Evolutionary conservation across 2,113 vertebrate genomes (phyloP).

Genomic region (Pangasianodon hypophthalmus): DNA sequence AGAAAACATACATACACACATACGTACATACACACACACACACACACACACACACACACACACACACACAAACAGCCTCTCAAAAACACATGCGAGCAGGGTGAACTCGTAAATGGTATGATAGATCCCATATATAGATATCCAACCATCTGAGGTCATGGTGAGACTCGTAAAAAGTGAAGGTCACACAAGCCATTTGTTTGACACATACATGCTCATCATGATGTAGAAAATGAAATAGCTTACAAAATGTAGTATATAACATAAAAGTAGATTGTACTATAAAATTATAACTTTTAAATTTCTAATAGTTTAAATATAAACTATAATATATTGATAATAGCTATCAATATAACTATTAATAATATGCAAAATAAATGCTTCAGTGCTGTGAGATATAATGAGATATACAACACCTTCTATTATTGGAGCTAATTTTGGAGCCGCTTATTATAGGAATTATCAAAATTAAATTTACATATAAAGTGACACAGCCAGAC

Average conservation of each 20-base stretch:
- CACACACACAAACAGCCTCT: not conserved
- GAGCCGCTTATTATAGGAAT: not conserved
- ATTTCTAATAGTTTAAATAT: not conserved
- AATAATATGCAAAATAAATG: not conserved
- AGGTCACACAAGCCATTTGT: slow-evolving; percentile 13
- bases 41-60: not conserved
- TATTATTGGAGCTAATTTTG: not conserved
- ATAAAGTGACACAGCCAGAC: not conserved
- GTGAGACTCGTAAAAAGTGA: slow-evolving; percentile 15
- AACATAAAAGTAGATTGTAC: not conserved
- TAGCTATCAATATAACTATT: not conserved
- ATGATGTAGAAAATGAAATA: not conserved
- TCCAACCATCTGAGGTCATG: slow-evolving; percentile 28
- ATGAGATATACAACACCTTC: not conserved
- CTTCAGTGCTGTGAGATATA: not conserved
- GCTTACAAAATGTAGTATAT: not conserved
- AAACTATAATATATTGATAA: too few species aligned
- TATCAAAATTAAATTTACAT: not conserved
- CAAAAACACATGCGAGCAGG: slow-evolving; percentile 3
- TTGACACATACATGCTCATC: not conserved
- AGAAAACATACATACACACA: not conserved
- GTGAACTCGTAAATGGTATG: slow-evolving; percentile 37
- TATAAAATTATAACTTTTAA: not conserved
- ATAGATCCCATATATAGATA: slow-evolving; percentile 39
- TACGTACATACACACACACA: not conserved